Evolutionary conservation across 2,797 vertebrate genomes (phyloP).

Genomic region (Coilia nasus): DNA sequence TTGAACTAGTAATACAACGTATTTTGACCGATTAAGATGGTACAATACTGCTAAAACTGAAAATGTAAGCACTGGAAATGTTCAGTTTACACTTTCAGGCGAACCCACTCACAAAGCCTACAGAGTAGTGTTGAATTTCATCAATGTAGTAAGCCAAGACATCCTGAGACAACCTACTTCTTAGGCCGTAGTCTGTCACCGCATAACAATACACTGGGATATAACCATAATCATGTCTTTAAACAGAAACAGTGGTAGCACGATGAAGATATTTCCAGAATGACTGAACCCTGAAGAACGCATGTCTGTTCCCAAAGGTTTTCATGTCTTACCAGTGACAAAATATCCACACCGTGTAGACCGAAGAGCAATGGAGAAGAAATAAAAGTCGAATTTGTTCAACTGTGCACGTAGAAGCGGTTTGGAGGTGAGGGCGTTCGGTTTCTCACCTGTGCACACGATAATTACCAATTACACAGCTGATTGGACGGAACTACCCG

Average conservation of each 20-base stretch:
- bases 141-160: too few relatives aligned
- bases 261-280: neutral
- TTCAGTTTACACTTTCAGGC: too few relatives aligned
- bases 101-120: too few relatives aligned
- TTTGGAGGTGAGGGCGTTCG: neutral
- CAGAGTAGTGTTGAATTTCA: too few relatives aligned
- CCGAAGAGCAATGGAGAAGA: neutral
- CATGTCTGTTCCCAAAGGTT: neutral
- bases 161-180: too few relatives aligned
- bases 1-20: too few relatives aligned
- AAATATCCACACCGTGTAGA: neutral
- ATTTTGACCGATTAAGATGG: too few relatives aligned
- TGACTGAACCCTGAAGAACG: neutral
- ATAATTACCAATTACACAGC: constrained; percentile 16
- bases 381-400: neutral
- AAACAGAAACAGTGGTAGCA: neutral
- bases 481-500: neutral
- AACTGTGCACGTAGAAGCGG: neutral
- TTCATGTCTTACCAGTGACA: neutral
- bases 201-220: too few relatives aligned
- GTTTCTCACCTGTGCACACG: constrained; percentile 1
- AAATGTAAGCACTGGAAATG: too few relatives aligned
- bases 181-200: too few relatives aligned
- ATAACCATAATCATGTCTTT: neutral
- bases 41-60: too few relatives aligned